A percentile compares a stretch with the other conserved stretches of the same genome.
These are phyloP conservation scores for Eutolmus rufibarbis DNA, from an alignment of 2,888 invertebrate species.

Conservation along the genomic window DNA sequence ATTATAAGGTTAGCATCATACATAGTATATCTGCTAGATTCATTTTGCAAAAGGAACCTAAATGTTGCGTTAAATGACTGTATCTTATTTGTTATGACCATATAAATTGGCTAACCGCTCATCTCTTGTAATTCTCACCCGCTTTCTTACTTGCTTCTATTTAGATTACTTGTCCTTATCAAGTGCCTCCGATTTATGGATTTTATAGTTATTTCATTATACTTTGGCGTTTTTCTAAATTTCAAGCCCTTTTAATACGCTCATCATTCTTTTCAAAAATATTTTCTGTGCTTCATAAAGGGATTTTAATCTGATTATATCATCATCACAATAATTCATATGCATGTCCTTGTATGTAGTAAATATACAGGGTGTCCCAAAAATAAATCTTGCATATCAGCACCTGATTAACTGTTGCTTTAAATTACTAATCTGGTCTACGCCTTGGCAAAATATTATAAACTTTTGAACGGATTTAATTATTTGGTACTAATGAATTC, in stretches of 20 bases:
- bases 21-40: neutral
- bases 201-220: neutral
- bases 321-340: too few species aligned
- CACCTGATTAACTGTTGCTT: too few species aligned
- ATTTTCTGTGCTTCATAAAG: too few species aligned
- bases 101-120: too few species aligned
- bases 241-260: neutral
- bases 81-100: too few species aligned
- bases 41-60: neutral
- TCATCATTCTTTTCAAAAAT: neutral
- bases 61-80: neutral
- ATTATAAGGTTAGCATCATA: neutral
- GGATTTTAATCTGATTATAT: too few species aligned
- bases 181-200: neutral
- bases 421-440: too few species aligned
- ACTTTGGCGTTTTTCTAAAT: neutral
- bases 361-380: too few species aligned
- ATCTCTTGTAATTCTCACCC: too few species aligned
- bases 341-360: too few species aligned
- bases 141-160: too few species aligned
- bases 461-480: neutral
- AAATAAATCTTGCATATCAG: too few species aligned
- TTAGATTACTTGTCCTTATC: neutral
- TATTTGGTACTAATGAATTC: neutral
- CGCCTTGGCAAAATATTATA: neutral